phyloP scores from a whole-genome alignment of 2,888 invertebrate genomes.

The Callyntrura sp. region DNA sequence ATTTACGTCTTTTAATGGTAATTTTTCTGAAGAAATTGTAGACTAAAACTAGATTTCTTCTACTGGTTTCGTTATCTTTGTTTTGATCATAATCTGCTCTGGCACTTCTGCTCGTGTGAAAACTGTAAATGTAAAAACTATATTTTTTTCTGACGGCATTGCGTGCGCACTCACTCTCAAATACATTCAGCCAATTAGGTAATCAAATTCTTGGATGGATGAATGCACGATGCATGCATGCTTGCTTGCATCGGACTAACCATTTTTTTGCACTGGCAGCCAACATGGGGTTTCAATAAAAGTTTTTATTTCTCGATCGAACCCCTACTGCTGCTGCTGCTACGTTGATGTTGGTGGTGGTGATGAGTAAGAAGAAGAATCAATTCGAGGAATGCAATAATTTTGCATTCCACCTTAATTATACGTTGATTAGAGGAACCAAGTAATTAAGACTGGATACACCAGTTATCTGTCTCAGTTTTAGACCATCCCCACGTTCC shows the following conservation, averaged over 20 bases:
- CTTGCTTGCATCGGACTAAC: background rate
- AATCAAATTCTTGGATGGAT: slow-evolving; percentile 16
- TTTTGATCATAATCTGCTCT: too few relatives aligned
- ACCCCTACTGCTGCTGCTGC: background rate
- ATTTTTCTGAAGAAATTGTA: too few relatives aligned
- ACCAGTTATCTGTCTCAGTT: slow-evolving; percentile 4
- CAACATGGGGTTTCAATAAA: slow-evolving; percentile 4
- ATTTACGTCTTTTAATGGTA: too few relatives aligned
- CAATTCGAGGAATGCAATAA: slow-evolving; percentile 62
- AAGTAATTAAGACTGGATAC: slow-evolving; percentile 63
- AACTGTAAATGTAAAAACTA: background rate
- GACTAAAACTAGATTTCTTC: too few relatives aligned
- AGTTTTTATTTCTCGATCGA: background rate
- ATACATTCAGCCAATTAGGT: slow-evolving; percentile 53
- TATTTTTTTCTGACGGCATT: background rate
- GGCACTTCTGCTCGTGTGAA: too few relatives aligned
- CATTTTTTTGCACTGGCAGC: background rate
- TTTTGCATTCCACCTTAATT: slow-evolving; percentile 67
- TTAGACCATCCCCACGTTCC: background rate
- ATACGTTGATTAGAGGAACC: slow-evolving; percentile 65
- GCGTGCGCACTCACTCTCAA: background rate
- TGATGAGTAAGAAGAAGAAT: slow-evolving; percentile 33
- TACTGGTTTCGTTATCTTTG: too few relatives aligned
- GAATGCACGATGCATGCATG: slow-evolving; percentile 38
- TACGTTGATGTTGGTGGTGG: slow-evolving; percentile 9